Percentiles rank a stretch among this genome's conserved stretches.
phyloP scores from a whole-genome alignment of 2,888 invertebrate genomes.

The Maniola hyperantus region DNA sequence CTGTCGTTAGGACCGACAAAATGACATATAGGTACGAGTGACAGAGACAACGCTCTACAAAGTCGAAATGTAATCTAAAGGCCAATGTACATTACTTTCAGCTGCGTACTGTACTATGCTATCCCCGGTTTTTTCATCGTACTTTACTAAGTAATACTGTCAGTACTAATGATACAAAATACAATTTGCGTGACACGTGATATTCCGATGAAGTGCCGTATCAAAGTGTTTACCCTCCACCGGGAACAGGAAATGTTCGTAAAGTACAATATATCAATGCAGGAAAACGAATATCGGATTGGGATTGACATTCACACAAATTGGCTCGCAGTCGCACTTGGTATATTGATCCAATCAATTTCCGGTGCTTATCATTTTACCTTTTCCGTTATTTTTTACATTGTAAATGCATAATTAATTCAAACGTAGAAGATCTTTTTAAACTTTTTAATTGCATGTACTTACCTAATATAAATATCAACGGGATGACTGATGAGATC shows the following conservation, averaged over 20 bases:
- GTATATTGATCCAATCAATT: conserved; percentile 8
- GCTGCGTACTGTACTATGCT: too few species aligned
- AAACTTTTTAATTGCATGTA: not conserved
- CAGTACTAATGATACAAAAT: too few species aligned
- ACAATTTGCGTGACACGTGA: not conserved
- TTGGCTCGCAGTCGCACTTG: conserved; percentile 6
- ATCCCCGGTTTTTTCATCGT: too few species aligned
- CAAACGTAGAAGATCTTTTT: not conserved
- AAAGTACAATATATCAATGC: not conserved
- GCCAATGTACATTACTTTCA: too few species aligned
- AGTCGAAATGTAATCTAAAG: too few species aligned
- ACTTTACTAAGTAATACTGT: too few species aligned
- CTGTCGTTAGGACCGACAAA: too few species aligned
- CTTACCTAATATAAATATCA: too few species aligned
- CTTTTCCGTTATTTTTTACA: not conserved
- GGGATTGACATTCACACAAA: conserved; percentile 7
- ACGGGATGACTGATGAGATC: too few species aligned
- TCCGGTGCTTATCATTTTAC: conserved; percentile 5
- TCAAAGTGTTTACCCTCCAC: not conserved
- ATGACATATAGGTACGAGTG: too few species aligned
- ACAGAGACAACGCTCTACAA: too few species aligned
- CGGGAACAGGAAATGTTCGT: conserved; percentile 6
- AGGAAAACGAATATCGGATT: not conserved
- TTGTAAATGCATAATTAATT: not conserved
- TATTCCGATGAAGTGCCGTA: not conserved